A percentile compares a stretch with the other conserved stretches of the same genome.
These are phyloP conservation scores for Eugnorisma glareosa DNA, from an alignment of 2,888 invertebrate genomes.

Conservation along the genomic window DNA sequence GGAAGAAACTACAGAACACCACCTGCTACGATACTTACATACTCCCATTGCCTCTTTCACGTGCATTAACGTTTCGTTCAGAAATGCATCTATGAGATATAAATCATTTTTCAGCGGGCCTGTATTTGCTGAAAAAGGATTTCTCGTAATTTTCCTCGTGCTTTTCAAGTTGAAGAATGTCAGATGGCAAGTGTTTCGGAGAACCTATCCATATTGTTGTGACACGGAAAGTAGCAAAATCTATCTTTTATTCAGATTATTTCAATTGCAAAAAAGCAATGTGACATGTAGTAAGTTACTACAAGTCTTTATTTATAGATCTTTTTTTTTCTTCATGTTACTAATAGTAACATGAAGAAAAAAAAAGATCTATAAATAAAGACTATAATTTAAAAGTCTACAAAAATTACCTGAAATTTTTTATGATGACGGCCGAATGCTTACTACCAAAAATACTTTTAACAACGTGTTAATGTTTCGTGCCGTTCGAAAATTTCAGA, in stretches of 20 bases:
- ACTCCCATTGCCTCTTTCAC: too few species aligned
- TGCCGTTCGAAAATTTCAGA: not conserved
- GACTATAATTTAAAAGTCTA: not conserved
- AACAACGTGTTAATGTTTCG: not conserved
- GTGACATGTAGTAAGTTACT: too few species aligned
- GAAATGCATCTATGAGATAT: too few species aligned
- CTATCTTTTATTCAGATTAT: too few species aligned
- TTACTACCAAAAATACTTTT: not conserved
- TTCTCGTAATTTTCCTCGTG: not conserved
- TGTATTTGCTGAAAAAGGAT: too few species aligned
- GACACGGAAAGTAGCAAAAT: not conserved
- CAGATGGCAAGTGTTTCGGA: not conserved
- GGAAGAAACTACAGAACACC: too few species aligned
- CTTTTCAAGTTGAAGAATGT: not conserved
- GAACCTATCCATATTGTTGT: not conserved
- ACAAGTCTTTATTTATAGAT: too few species aligned
- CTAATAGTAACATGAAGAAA: not conserved
- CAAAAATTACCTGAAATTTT: not conserved
- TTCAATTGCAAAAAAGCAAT: too few species aligned
- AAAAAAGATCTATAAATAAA: not conserved
- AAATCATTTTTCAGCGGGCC: too few species aligned
- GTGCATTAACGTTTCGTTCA: too few species aligned
- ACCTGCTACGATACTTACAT: too few species aligned
- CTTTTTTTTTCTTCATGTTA: too few species aligned
- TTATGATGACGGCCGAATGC: not conserved